Percentiles rank a stretch among this genome's conserved stretches.
Conservation (phyloP, 1,140 invertebrate species). For the Drosophila tropicalis region DNA sequence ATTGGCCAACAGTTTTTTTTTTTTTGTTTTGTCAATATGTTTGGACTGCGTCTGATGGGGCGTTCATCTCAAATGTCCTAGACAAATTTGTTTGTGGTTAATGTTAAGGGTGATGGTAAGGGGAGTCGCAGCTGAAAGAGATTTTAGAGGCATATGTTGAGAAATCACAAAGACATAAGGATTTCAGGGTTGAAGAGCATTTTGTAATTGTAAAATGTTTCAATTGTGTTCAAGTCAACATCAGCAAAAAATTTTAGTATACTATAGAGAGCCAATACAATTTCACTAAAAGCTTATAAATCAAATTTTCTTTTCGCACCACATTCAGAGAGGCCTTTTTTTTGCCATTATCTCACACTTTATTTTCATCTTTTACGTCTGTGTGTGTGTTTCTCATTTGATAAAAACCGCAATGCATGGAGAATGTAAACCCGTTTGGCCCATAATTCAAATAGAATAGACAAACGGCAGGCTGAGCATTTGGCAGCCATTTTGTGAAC, state of each 20-base stretch:
- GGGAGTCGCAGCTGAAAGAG: conserved; percentile 15
- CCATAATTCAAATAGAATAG: conserved; percentile 69
- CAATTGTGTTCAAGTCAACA: neutral
- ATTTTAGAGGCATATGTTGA: conserved; percentile 55
- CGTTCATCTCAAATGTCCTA: conserved; percentile 67
- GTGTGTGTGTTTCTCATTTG: conserved; percentile 6
- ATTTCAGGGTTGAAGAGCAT: neutral
- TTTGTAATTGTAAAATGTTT: neutral
- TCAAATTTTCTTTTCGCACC: conserved; percentile 72
- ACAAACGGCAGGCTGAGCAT: conserved; percentile 9
- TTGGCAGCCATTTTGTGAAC: conserved; percentile 51
- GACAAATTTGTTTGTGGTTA: conserved; percentile 80
- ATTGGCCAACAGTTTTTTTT: conserved; percentile 63
- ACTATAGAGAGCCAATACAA: neutral
- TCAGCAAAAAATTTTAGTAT: neutral
- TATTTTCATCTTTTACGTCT: neutral
- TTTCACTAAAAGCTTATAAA: conserved; percentile 46
- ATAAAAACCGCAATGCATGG: conserved; percentile 37
- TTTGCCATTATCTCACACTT: conserved; percentile 30
- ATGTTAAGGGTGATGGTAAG: neutral
- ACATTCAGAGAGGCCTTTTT: conserved; percentile 50
- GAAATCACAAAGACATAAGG: conserved; percentile 14
- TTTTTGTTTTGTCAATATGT: conserved; percentile 61
- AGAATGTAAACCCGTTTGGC: conserved; percentile 44
- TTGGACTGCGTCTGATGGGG: conserved; percentile 42